A percentile compares a stretch with the other conserved stretches of the same genome.
phyloP scores from a whole-genome alignment of 2,797 vertebrate species.

The Champsocephalus gunnari region DNA sequence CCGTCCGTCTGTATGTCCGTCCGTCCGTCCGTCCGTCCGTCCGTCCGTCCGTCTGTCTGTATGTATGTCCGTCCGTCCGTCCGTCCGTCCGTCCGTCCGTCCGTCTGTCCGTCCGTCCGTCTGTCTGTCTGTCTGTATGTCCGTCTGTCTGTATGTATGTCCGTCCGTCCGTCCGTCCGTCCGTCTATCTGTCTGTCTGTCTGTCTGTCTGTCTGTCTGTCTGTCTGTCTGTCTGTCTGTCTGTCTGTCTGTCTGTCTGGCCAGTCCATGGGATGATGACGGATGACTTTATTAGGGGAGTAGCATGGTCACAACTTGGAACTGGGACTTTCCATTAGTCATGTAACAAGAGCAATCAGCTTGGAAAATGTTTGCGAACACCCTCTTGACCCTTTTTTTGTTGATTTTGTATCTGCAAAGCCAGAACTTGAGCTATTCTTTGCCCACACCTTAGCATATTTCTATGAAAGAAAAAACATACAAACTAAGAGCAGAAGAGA shows the following conservation, averaged over 20 bases:
- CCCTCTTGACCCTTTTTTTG: slow-evolving; percentile 59
- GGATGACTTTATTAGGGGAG: slow-evolving; percentile 83
- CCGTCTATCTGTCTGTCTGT: slow-evolving; percentile 81
- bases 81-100: slow-evolving; percentile 80
- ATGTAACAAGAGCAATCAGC: slow-evolving; percentile 79
- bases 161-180: slow-evolving; percentile 82
- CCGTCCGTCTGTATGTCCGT: slow-evolving; percentile 82
- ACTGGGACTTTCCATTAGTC: slow-evolving; percentile 85
- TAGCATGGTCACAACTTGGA: slow-evolving; percentile 74
- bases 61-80: too few relatives aligned
- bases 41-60: slow-evolving; percentile 81
- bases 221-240: slow-evolving; percentile 81
- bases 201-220: slow-evolving; percentile 81
- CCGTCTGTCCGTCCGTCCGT: slow-evolving; percentile 81
- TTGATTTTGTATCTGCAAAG: slow-evolving; percentile 69
- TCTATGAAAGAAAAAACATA: slow-evolving; percentile 44
- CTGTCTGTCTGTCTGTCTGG: slow-evolving; percentile 81
- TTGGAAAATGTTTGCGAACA: slow-evolving; percentile 78
- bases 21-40: slow-evolving; percentile 81
- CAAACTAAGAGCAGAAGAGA: slow-evolving; percentile 46
- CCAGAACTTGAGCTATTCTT: slow-evolving; percentile 39
- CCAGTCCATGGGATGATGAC: slow-evolving; percentile 75
- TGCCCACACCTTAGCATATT: slow-evolving; percentile 39
- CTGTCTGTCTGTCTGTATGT: slow-evolving; percentile 81
- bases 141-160: slow-evolving; percentile 81